These are phyloP conservation scores for Scotopteryx bipunctaria DNA, from an alignment of 2,888 invertebrate species.

Conservation along the genomic window DNA sequence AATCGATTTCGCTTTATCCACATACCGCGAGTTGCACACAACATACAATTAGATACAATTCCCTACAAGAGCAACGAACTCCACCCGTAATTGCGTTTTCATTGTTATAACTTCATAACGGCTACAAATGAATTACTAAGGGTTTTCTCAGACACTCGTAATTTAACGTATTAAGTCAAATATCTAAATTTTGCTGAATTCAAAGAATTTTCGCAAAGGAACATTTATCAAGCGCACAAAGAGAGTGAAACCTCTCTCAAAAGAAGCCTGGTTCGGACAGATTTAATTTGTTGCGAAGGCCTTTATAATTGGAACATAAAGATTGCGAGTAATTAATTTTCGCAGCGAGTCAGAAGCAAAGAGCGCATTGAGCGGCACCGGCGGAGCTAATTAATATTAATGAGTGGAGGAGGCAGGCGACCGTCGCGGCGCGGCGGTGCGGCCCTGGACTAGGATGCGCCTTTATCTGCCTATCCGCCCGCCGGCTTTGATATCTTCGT, in stretches of 20 bases:
- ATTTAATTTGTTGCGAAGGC: slow-evolving; percentile 84
- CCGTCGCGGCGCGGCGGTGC: slow-evolving; percentile 46
- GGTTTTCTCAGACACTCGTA: slow-evolving; percentile 63
- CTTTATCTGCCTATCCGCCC: slow-evolving; percentile 59
- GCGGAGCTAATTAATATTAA: slow-evolving; percentile 82
- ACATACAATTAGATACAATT: slow-evolving; percentile 74
- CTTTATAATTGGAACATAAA: slow-evolving; percentile 84
- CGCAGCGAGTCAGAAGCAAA: slow-evolving; percentile 82
- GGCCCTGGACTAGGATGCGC: slow-evolving; percentile 53
- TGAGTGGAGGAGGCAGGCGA: slow-evolving; percentile 67
- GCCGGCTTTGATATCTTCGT: slow-evolving; percentile 31
- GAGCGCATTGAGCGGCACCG: slow-evolving; percentile 71
- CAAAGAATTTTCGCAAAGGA: slow-evolving; percentile 75
- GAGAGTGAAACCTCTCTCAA: slow-evolving; percentile 82
- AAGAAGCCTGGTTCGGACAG: slow-evolving; percentile 82
- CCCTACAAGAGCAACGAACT: slow-evolving; percentile 56
- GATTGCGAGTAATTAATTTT: slow-evolving; percentile 84
- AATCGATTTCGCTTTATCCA: slow-evolving; percentile 75
- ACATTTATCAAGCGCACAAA: slow-evolving; percentile 83
- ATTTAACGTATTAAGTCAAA: slow-evolving; percentile 72
- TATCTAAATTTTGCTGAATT: slow-evolving; percentile 73
- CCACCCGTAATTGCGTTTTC: slow-evolving; percentile 52
- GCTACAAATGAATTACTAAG: slow-evolving; percentile 44
- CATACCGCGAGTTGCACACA: slow-evolving; percentile 56
- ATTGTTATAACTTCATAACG: slow-evolving; percentile 58